Evolutionary conservation across 2,113 vertebrate species (phyloP).

Genomic region (Podarcis cretensis): DNA sequence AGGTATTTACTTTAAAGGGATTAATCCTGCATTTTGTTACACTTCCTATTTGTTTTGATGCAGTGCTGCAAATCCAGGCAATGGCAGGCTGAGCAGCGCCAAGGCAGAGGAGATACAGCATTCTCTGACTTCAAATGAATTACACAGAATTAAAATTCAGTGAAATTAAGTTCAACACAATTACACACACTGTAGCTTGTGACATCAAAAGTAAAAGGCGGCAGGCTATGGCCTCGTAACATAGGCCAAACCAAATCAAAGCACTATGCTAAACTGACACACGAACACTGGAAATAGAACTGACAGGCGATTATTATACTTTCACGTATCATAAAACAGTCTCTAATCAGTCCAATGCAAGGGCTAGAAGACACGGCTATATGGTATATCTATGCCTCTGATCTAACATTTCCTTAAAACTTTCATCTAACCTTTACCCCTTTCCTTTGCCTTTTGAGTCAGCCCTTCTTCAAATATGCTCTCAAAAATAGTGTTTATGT

Average conservation of each 20-base stretch:
- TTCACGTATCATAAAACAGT: neutral
- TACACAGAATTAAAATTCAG: slow-evolving; percentile 7
- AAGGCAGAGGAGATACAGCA: neutral
- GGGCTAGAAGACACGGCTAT: neutral
- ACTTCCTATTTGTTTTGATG: slow-evolving; percentile 29
- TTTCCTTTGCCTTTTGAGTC: neutral
- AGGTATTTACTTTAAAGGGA: slow-evolving; percentile 7
- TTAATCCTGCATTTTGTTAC: slow-evolving; percentile 23
- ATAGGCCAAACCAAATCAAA: neutral
- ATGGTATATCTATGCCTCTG: neutral
- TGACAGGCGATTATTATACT: slow-evolving; percentile 16
- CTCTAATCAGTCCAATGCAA: neutral
- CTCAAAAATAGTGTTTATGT: neutral
- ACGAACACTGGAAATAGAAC: neutral
- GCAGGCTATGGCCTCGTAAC: neutral
- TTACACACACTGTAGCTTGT: neutral
- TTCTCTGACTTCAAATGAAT: slow-evolving; percentile 10
- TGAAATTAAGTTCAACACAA: neutral
- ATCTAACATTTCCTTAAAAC: neutral
- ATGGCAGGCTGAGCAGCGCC: slow-evolving; percentile 4
- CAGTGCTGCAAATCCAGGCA: slow-evolving; percentile 22
- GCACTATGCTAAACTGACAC: neutral
- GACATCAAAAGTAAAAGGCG: neutral
- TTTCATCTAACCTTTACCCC: neutral
- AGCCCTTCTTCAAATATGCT: neutral